phyloP scores from a whole-genome alignment of 2,888 invertebrate species.

The Lasioglossum pauxillum region DNA sequence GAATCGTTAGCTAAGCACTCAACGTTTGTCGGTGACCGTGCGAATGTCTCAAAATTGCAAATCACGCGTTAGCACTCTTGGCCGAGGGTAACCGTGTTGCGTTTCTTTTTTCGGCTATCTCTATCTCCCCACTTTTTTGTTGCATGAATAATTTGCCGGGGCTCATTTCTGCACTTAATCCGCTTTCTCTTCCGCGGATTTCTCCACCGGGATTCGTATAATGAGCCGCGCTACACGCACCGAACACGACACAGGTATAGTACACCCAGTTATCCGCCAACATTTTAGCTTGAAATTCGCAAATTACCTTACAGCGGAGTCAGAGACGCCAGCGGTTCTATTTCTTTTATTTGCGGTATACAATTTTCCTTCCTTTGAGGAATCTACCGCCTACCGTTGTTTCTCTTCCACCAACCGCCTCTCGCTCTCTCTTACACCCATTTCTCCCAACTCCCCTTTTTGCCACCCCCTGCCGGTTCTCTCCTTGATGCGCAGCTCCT shows the following conservation, averaged over 20 bases:
- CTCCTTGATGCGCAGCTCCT: neutral
- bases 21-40: neutral
- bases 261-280: constrained; percentile 25
- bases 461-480: neutral
- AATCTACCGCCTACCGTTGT: constrained; percentile 26
- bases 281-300: constrained; percentile 49
- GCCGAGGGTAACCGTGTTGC: neutral
- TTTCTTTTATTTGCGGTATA: constrained; percentile 60
- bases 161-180: constrained; percentile 33
- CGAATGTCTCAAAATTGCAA: constrained; percentile 35
- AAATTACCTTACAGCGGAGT: constrained; percentile 53
- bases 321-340: constrained; percentile 29
- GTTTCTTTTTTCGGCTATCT: neutral
- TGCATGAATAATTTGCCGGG: constrained; percentile 43
- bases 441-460: neutral
- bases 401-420: neutral
- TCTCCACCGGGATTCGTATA: constrained; percentile 41
- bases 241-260: constrained; percentile 32
- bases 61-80: constrained; percentile 22
- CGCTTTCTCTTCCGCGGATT: constrained; percentile 25
- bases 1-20: neutral
- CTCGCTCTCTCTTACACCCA: neutral
- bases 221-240: constrained; percentile 43
- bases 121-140: constrained; percentile 8
- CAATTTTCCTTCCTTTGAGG: constrained; percentile 69